Evolutionary conservation across 1,140 invertebrate genomes (phyloP).

Genomic region (Bathynomus jamesi): DNA sequence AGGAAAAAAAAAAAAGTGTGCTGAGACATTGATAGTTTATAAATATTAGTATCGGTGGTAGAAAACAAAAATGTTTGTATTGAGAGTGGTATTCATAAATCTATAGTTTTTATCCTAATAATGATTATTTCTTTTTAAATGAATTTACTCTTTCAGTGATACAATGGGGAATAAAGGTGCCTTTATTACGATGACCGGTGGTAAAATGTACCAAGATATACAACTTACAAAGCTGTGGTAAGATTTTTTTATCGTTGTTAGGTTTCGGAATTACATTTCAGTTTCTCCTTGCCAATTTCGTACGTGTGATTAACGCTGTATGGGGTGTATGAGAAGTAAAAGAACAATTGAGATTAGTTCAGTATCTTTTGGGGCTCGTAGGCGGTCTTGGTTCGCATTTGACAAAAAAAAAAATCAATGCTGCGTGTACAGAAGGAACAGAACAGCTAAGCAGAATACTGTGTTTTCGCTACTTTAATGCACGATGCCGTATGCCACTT

Average conservation of each 20-base stretch:
- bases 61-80: not conserved
- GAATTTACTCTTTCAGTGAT: constrained; percentile 70
- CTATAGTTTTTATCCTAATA: no score
- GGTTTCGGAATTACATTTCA: not conserved
- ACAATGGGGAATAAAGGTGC: constrained; percentile 97
- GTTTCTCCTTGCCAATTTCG: not conserved
- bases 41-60: constrained; percentile 2
- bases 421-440: not conserved
- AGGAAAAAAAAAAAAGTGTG: no score
- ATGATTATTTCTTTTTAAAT: no score
- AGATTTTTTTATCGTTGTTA: constrained; percentile 41
- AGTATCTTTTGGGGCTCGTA: no score
- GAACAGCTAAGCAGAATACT: no score
- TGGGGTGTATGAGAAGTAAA: no score
- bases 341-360: no score
- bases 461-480: no score
- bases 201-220: constrained; percentile 82
- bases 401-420: constrained; percentile 6
- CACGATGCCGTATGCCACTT: no score
- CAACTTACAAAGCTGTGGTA: constrained; percentile 87
- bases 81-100: not conserved
- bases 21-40: no score
- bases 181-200: constrained; percentile 89
- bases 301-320: not conserved
- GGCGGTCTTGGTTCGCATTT: no score